Evolutionary conservation across 2,113 vertebrate genomes (phyloP).

Genomic region (Colinus virginianus): DNA sequence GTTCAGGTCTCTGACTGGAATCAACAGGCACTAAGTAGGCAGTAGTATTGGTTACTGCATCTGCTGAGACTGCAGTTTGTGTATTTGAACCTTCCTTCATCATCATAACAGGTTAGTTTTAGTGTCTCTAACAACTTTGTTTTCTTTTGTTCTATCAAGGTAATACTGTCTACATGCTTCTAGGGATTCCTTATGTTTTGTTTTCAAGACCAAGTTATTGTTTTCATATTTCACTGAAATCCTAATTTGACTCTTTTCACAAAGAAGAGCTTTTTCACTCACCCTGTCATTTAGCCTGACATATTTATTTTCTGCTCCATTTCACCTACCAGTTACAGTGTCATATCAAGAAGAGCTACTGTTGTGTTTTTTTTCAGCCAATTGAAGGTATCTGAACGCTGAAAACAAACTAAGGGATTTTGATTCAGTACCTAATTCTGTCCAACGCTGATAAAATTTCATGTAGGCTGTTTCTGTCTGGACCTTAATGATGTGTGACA

Average conservation of each 20-base stretch:
- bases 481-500: neutral
- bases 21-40: neutral
- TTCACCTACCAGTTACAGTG: neutral
- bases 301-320: neutral
- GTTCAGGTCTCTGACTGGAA: neutral
- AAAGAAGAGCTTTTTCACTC: neutral
- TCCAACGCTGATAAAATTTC: neutral
- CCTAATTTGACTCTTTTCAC: neutral
- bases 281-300: neutral
- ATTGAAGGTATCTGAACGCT: neutral
- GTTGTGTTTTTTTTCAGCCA: neutral
- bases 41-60: neutral
- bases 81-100: neutral
- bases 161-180: neutral
- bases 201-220: neutral
- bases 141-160: neutral
- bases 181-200: neutral
- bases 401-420: neutral
- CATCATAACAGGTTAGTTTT: neutral
- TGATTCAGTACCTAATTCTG: neutral
- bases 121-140: fast-evolving
- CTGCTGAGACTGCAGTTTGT: neutral
- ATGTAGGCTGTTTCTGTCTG: neutral
- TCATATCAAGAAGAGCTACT: neutral
- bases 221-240: neutral